These are phyloP conservation scores for Odobenus rosmarus DNA, from an alignment of 2,113 vertebrate species.

Conservation along the genomic window DNA sequence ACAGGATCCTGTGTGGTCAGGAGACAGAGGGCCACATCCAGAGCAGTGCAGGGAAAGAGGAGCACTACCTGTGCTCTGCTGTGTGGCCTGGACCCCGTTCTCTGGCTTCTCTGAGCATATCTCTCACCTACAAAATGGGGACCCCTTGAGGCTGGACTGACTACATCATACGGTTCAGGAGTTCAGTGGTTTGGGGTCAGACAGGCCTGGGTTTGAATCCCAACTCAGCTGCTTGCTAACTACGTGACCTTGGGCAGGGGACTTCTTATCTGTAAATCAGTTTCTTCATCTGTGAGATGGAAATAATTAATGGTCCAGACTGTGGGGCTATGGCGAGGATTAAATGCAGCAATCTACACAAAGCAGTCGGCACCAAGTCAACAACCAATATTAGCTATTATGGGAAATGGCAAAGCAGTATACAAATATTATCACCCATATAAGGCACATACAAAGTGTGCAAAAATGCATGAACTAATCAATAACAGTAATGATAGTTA, in stretches of 20 bases:
- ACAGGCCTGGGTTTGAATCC: background rate
- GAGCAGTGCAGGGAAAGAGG: too few species aligned
- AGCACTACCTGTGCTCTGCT: background rate
- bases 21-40: background rate
- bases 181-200: background rate
- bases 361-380: background rate
- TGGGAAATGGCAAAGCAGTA: background rate
- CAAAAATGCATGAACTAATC: background rate
- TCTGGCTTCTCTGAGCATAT: background rate
- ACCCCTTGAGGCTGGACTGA: background rate
- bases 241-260: background rate
- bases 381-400: background rate
- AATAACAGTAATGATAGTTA: background rate
- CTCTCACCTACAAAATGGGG: background rate
- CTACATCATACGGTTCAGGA: background rate
- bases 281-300: background rate
- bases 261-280: background rate
- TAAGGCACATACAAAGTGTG: background rate
- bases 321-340: background rate
- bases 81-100: background rate
- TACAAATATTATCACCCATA: background rate
- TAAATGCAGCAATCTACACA: background rate
- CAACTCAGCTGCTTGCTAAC: background rate
- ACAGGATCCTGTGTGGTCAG: background rate
- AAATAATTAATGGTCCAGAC: background rate